Evolutionary conservation across 2,113 vertebrate genomes (phyloP), one percentile per base, ranked within the genome.

Genomic region (Odocoileus virginianus): DNA sequence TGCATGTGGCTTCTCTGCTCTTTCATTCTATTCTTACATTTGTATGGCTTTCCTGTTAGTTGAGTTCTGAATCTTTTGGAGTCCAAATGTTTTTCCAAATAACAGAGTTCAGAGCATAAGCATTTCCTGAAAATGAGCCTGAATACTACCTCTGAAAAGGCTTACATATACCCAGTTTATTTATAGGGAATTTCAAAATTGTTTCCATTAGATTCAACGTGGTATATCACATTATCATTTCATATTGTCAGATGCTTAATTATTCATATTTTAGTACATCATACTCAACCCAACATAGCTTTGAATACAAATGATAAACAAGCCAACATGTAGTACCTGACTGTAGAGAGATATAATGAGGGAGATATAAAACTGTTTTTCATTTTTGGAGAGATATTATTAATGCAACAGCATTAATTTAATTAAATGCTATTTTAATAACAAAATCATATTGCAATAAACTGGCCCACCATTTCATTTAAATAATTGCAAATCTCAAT

Each of bases 391-490:
- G 40, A 81, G 93, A 95, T 98, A 95, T 98, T 98, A 98, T 98
- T 98, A 97, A 98, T 98, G 93, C 78, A 98, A 79, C 95, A 89
- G 93, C 97, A 91, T 98, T 98, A 99, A 98, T 98, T 98, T 98
- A 98, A 98, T 98, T 98, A 98, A 98, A 98, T 97, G 93, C 90
- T 98, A 98, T 98, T 98, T 98, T 98, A 98, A 97, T 98, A 98
- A 97, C 98, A 95, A 98, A 98, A 95, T 71, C 88, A 96, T 97
- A 98, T 97, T 94, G 91, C 96, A 98, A 93, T 97, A 94, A 98
- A 98, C 95, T 98, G 97, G 98, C 96, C 98, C 94, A 98, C 90
- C 57, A 9, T 98, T 99, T 97, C 94, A 98, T 98, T 99, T 98
- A 98, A 98, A 98, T 99, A 99, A 98, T 98, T 98, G 88, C 97